Evolutionary conservation across 2,888 invertebrate species (phyloP), one percentile per base, ranked within the genome.

Genomic region (Acheta domesticus): DNA sequence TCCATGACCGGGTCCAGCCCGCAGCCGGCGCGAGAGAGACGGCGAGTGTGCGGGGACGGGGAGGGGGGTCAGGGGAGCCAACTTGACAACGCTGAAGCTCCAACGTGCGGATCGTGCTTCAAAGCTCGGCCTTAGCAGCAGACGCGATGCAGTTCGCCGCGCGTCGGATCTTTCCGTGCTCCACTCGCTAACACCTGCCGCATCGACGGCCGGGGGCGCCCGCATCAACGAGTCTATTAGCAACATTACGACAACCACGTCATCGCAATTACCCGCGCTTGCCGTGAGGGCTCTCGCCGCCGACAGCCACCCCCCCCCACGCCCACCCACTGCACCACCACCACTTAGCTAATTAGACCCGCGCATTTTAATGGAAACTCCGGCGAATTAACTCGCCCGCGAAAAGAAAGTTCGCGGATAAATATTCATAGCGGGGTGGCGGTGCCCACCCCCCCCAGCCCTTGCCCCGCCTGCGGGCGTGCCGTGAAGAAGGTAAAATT

Each of bases 41-140:
- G 48, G 75, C 50, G 78, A 78, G 77, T 79, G 79, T 76, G 77
- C 80, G 73, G 77, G 50, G 49, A 12, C 62, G 76, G 77, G 74
- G 48, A 50, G 75, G 74, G 49, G 49, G 48, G 78, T 11, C 36
- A 8, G 36, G 36, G 36, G 36, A 36, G 36, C 36, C 36, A 36
- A 36, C 36, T 36, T 36, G 36, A 36, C 36, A 36, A 36, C 36
- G 36, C 36, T 8, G 36, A 36, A 36, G 36, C 36, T 5, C 36
- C 36, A 36, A 36, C 36, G 36, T 4, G 4, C 36, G 36, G 36
- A 36, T 5, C 36, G n/a, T 8, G 36, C 36, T 36, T 8, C 36
- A 36, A 36, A 36, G 36, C 36, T 36, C 36, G 36, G 36, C 36
- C 36, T 36, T 36, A 36, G 36, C 36, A 36, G 36, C 36, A 5